Conservation (phyloP, 2,113 vertebrate species). For the Taxidea taxus region DNA sequence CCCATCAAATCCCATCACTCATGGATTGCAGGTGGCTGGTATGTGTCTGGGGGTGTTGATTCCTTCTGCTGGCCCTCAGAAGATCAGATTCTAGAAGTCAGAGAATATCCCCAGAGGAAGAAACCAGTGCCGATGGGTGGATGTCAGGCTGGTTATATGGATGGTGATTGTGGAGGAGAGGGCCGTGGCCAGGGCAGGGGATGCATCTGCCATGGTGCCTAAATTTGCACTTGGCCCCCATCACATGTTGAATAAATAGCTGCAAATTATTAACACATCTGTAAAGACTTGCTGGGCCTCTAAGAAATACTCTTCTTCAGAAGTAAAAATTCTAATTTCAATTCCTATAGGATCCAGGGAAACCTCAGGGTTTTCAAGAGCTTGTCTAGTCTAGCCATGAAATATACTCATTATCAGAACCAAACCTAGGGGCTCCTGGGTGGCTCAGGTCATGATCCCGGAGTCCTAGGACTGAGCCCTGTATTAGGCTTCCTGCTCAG, state of each 20-base stretch:
- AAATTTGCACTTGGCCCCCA: not conserved
- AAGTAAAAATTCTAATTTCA: not conserved
- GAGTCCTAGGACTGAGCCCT: not conserved
- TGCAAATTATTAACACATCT: not conserved
- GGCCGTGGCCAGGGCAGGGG: too few relatives aligned
- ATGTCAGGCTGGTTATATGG: not conserved
- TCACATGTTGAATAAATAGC: not conserved
- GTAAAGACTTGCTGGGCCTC: not conserved
- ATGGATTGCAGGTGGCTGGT: not conserved
- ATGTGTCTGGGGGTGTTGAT: not conserved
- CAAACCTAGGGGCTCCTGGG: not conserved
- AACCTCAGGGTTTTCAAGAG: not conserved
- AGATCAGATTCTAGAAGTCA: not conserved
- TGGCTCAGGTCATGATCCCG: not conserved
- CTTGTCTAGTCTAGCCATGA: not conserved
- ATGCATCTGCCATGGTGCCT: not conserved
- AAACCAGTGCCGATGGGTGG: not conserved
- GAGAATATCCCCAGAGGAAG: not conserved
- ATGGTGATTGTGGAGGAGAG: fast-evolving
- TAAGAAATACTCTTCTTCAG: not conserved
- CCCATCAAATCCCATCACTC: not conserved
- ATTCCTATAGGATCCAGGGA: not conserved
- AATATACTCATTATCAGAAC: not conserved
- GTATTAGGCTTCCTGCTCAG: not conserved
- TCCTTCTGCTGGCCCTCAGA: not conserved